A percentile compares a stretch with the other conserved stretches of the same genome.
These are phyloP conservation scores for Drosophila sp. DNA, from an alignment of 1,140 invertebrate genomes.

Conservation along the genomic window DNA sequence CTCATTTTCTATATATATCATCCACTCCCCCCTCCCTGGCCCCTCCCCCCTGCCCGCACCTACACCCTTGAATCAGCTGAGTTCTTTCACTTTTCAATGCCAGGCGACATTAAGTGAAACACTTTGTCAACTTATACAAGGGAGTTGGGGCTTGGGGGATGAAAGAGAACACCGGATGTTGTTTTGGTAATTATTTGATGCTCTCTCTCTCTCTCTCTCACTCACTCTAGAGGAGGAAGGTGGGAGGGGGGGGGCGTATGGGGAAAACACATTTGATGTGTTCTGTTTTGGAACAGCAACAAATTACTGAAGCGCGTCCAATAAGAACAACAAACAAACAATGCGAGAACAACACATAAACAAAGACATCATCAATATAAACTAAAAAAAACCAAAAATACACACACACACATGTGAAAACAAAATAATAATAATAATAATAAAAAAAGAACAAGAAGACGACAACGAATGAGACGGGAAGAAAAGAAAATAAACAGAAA, in stretches of 20 bases:
- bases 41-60: no score
- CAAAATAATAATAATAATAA: constrained; percentile 19
- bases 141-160: constrained; percentile 6
- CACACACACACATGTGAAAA: constrained; percentile 16
- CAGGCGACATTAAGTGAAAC: constrained; percentile 75
- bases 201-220: constrained; percentile 51
- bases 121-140: constrained; percentile 71
- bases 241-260: constrained; percentile 15
- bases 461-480: not conserved
- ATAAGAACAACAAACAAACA: constrained; percentile 74
- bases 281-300: constrained; percentile 67
- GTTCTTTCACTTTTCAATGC: constrained; percentile 56
- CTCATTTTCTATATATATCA: constrained; percentile 2
- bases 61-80: constrained; percentile 47
- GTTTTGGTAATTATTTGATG: constrained; percentile 77
- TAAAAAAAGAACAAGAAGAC: constrained; percentile 18
- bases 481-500: constrained; percentile 36
- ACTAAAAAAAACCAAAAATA: constrained; percentile 50
- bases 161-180: constrained; percentile 71
- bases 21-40: not conserved
- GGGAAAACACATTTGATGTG: constrained; percentile 58
- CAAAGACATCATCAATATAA: constrained; percentile 80
- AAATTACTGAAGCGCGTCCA: constrained; percentile 77
- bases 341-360: constrained; percentile 76
- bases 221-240: constrained; percentile 13